These are phyloP conservation scores for Pogonomyrmex californicus DNA, from an alignment of 1,140 invertebrate species.

Conservation along the genomic window DNA sequence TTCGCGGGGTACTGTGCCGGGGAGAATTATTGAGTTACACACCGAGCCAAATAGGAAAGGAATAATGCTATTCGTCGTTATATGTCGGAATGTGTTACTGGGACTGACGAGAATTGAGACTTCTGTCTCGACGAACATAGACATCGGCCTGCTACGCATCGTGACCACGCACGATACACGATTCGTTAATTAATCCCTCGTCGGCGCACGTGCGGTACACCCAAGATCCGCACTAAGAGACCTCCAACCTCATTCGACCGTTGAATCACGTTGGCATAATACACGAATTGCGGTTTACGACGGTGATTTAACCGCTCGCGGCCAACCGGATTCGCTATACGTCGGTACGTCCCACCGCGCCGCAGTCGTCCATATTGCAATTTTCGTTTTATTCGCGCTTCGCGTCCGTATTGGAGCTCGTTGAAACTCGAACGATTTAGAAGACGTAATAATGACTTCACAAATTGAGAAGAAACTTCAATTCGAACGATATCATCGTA, in stretches of 20 bases:
- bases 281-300: conserved; percentile 74
- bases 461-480: background rate
- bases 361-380: conserved; percentile 37
- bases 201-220: conserved; percentile 68
- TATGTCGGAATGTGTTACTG: background rate
- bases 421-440: conserved; percentile 5
- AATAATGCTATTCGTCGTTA: background rate
- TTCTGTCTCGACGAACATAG: conserved; percentile 64
- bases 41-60: background rate
- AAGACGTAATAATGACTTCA: conserved; percentile 11
- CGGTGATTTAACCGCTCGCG: conserved; percentile 61
- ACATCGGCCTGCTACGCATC: conserved; percentile 61
- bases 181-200: conserved; percentile 79
- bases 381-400: conserved; percentile 38
- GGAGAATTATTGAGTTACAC: conserved; percentile 20
- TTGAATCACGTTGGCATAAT: conserved; percentile 74
- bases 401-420: background rate
- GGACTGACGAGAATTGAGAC: conserved; percentile 63
- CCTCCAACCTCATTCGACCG: conserved; percentile 70
- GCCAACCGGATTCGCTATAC: conserved; percentile 51
- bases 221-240: conserved; percentile 75
- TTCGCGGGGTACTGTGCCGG: background rate
- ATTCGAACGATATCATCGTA: background rate
- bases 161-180: conserved; percentile 66
- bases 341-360: conserved; percentile 11